phyloP scores from a whole-genome alignment of 2,113 vertebrate species.

The Oceanites oceanicus region DNA sequence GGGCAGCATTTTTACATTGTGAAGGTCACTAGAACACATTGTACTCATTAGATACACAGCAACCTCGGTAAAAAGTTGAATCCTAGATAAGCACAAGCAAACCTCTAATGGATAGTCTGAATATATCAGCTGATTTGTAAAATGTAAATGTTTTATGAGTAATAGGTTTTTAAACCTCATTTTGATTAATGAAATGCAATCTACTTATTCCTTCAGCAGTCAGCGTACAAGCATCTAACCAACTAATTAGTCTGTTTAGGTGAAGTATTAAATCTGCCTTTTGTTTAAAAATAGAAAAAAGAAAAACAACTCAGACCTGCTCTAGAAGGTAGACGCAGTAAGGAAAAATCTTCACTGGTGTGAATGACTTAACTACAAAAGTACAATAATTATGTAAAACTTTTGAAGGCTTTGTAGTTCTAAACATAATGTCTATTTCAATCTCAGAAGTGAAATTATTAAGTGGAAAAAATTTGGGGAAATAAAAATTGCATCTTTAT shows the following conservation, averaged over 20 bases:
- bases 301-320: background rate
- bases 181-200: constrained; percentile 74
- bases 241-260: constrained; percentile 67
- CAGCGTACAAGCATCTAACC: constrained; percentile 54
- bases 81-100: background rate
- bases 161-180: constrained; percentile 49
- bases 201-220: constrained; percentile 46
- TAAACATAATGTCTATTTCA: background rate
- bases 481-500: background rate
- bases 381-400: background rate
- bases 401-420: background rate
- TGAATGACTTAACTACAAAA: background rate
- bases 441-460: background rate
- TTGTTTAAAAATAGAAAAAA: constrained; percentile 30
- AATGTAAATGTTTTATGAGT: constrained; percentile 67
- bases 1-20: background rate
- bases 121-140: constrained; percentile 34
- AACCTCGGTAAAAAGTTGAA: background rate
- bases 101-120: constrained; percentile 27
- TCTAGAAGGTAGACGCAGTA: background rate
- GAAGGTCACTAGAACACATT: constrained; percentile 28
- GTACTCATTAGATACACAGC: constrained; percentile 5
- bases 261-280: constrained; percentile 60
- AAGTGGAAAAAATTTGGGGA: background rate
- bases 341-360: background rate